Percentiles rank a stretch among this genome's conserved stretches.
Evolutionary conservation across 2,113 vertebrate genomes (phyloP).

Genomic region (Meriones unguiculatus): DNA sequence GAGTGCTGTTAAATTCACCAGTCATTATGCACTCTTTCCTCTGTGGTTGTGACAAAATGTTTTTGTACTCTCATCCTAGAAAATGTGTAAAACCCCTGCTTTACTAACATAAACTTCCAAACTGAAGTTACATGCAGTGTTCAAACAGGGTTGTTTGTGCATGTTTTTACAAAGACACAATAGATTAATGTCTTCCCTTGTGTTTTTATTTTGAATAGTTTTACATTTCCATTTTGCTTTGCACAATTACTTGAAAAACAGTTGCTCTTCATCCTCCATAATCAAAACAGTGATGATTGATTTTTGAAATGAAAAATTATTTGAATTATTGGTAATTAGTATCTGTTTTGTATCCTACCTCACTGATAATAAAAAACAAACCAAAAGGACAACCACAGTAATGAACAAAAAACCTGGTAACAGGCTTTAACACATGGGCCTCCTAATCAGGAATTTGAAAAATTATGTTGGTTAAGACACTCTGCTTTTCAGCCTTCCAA

Average conservation of each 20-base stretch:
- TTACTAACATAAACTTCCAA: not conserved
- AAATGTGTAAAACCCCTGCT: not conserved
- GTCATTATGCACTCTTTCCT: not conserved
- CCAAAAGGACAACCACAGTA: not conserved
- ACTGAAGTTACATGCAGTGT: not conserved
- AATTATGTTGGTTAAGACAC: not conserved
- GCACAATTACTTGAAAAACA: not conserved
- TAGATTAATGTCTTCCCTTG: not conserved
- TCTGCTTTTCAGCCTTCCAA: not conserved
- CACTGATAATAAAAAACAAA: not conserved
- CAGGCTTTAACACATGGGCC: not conserved
- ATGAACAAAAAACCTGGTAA: not conserved
- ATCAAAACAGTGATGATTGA: not conserved
- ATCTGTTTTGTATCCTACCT: not conserved
- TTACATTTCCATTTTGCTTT: not conserved
- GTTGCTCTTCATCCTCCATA: not conserved
- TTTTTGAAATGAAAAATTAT: not conserved
- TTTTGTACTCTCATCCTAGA: not conserved
- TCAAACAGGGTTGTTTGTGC: not conserved
- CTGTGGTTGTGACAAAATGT: not conserved
- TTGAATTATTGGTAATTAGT: not conserved
- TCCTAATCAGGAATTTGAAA: constrained; percentile 23
- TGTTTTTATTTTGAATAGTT: not conserved
- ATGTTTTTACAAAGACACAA: not conserved
- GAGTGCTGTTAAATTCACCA: not conserved